These are phyloP conservation scores for Panagrolaimus sp. DNA, from an alignment of 1,140 invertebrate genomes.

Conservation along the genomic window DNA sequence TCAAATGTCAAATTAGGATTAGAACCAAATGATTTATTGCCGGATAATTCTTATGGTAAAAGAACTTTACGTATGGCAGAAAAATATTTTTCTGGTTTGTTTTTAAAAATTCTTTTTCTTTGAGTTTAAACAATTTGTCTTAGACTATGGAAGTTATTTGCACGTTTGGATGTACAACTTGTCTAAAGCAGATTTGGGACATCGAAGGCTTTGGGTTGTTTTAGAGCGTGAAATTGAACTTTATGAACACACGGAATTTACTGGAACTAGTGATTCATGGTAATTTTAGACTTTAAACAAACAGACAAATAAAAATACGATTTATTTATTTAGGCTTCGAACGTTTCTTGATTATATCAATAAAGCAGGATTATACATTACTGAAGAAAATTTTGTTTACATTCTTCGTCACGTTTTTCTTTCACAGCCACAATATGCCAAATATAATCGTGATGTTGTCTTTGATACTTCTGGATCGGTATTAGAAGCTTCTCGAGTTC, in stretches of 20 bases:
- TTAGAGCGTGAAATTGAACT: conserved; percentile 51
- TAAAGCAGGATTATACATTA: conserved; percentile 69
- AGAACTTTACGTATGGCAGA: conserved; percentile 45
- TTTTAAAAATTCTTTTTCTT: background rate
- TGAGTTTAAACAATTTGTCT: conserved; percentile 7
- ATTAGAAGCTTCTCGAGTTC: conserved; percentile 44
- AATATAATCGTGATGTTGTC: conserved; percentile 49
- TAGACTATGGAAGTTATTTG: conserved; percentile 50
- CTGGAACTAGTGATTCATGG: conserved; percentile 74
- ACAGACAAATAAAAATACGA: conserved; percentile 66
- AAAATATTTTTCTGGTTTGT: conserved; percentile 52
- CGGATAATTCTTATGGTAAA: conserved; percentile 58
- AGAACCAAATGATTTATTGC: conserved; percentile 58
- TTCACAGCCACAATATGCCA: conserved; percentile 43
- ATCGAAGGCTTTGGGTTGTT: conserved; percentile 47
- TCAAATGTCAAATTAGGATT: conserved; percentile 58
- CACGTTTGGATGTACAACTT: conserved; percentile 58
- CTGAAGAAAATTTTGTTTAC: conserved; percentile 46
- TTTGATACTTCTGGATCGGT: conserved; percentile 23
- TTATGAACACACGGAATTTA: conserved; percentile 55
- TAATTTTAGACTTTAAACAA: conserved; percentile 72
- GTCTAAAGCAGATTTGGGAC: conserved; percentile 37
- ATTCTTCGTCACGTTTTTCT: conserved; percentile 47
- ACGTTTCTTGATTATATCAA: conserved; percentile 74
- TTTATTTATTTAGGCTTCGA: conserved; percentile 71